Evolutionary conservation across 2,113 vertebrate species (phyloP).

Genomic region (Sceloporus undulatus): DNA sequence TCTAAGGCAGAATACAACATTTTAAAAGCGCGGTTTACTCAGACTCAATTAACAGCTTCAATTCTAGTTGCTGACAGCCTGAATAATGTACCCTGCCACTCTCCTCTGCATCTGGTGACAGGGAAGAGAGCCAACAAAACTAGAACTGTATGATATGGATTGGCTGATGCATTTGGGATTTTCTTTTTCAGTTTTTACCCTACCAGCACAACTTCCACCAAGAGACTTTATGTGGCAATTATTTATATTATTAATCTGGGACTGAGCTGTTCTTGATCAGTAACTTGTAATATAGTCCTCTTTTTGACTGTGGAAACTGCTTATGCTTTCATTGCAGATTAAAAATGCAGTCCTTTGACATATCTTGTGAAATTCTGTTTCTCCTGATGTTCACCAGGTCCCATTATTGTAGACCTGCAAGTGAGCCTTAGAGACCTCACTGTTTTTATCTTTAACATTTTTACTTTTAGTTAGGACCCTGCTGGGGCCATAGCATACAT

Average conservation of each 20-base stretch:
- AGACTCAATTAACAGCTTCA: neutral
- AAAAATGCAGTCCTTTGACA: neutral
- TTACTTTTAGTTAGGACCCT: too few species aligned
- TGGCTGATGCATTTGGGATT: neutral
- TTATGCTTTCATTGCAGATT: neutral
- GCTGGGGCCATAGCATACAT: too few species aligned
- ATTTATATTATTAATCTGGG: neutral
- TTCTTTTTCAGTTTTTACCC: neutral
- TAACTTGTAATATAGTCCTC: neutral
- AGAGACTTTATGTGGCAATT: neutral
- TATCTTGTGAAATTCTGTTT: too few species aligned
- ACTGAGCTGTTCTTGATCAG: neutral
- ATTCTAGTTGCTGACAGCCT: neutral
- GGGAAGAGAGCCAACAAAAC: neutral
- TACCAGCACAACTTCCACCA: neutral
- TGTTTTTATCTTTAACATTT: too few species aligned
- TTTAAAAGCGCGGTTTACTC: too few species aligned
- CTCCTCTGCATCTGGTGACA: neutral
- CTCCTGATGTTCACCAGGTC: too few species aligned
- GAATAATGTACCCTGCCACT: neutral
- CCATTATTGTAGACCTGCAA: too few species aligned
- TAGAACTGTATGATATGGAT: neutral
- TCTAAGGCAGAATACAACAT: too few species aligned
- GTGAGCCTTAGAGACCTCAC: too few species aligned
- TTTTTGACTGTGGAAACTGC: too few species aligned